Base-by-base conservation (phyloP, 1,140 invertebrate species). In the Sycophaga agraensis region DNA sequence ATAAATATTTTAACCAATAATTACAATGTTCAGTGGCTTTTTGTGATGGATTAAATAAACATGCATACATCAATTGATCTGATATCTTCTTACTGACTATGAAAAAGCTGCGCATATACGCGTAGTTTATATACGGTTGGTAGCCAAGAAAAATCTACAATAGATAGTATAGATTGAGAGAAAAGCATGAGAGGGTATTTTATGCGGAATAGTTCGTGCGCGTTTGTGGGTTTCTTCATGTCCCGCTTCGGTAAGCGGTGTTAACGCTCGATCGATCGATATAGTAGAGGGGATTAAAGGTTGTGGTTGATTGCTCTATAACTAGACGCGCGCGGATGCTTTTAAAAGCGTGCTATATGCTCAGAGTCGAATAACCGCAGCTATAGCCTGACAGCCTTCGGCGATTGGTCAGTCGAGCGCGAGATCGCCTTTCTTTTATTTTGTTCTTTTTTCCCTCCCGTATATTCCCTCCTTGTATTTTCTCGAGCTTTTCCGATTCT, bases 261-360 rank as follows among this genome's bases (percentile, higher is more conserved):
- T 61, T 61, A 40, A 54, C 59, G 60, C 60, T 57, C 46, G 61
- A 66, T 67, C 72, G 71, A 71, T 73, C 66, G 70, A 68, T 66
- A 56, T 65, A 39, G 50, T 65, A 42, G 56, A n/a, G 21, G 68
- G 66, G 67, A 73, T 68, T 68, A 71, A 58, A 46, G 53, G 51
- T 50, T 56, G 7, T 22, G 39, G 35, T n/a, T n/a, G n/a, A n/a
- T n/a, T n/a, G n/a, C 8, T 31, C 9, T 58, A 42, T 57, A 46
- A 26, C n/a, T 34, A 6, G 2, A 39, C 12, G 16, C 35, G 31
- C 17, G 42, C 14, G 4, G 2, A 24, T 16, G 11, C 35, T 45
- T 56, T 45, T 14, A 46, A 31, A 45, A 6, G 39, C n/a, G n/a
- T n/a, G n/a, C n/a, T n/a, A n/a, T n/a, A n/a, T n/a, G n/a, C 39